These are phyloP conservation scores for Montipora foliosa DNA, from an alignment of 64 coral and sea anemone genomes.

Conservation along the genomic window DNA sequence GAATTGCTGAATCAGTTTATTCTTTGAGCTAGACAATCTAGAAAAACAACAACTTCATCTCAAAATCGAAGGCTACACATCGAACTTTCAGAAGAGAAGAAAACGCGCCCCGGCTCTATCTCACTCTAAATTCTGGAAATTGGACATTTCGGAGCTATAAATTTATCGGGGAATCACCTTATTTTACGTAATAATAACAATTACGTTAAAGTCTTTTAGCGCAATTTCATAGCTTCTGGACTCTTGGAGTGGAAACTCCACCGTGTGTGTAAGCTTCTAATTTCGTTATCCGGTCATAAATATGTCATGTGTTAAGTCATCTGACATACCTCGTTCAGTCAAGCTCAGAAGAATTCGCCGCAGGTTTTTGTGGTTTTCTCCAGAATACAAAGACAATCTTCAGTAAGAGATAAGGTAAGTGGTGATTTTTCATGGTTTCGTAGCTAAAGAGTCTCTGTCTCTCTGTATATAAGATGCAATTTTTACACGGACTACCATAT, in stretches of 20 bases:
- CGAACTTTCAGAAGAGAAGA: too few relatives aligned
- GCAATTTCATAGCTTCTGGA: not conserved
- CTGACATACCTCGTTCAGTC: not conserved
- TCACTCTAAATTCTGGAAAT: too few relatives aligned
- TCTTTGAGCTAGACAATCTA: too few relatives aligned
- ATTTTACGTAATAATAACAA: too few relatives aligned
- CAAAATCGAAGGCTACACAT: too few relatives aligned
- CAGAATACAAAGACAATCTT: not conserved
- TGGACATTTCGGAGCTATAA: too few relatives aligned
- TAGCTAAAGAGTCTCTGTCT: too few relatives aligned
- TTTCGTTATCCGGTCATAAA: conserved; percentile 41
- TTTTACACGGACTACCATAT: not conserved
- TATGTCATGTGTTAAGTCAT: not conserved
- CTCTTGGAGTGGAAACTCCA: not conserved
- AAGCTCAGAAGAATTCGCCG: not conserved
- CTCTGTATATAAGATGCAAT: too few relatives aligned
- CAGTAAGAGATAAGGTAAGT: not conserved
- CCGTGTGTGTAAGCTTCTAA: conserved; percentile 25
- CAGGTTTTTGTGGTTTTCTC: not conserved
- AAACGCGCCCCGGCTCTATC: too few relatives aligned
- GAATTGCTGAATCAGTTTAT: too few relatives aligned
- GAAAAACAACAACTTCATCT: too few relatives aligned
- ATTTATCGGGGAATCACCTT: too few relatives aligned
- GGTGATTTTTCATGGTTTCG: not conserved
- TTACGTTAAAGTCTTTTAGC: not conserved